phyloP scores from a whole-genome alignment of 1,140 invertebrate genomes.

The Drosophila willistoni region DNA sequence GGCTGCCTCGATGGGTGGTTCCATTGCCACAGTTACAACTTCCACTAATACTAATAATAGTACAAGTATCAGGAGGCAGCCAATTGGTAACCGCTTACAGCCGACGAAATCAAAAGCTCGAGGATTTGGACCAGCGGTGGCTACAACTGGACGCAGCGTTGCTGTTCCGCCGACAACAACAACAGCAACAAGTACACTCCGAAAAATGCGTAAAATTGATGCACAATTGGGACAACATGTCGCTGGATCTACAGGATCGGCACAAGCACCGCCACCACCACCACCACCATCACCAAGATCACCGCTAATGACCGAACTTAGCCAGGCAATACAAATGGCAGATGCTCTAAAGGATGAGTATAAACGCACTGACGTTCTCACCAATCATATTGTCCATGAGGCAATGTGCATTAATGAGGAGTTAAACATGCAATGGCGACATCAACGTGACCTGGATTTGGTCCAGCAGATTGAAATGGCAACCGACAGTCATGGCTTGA shows the following conservation, averaged over 20 bases:
- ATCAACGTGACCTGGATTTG: conserved; percentile 45
- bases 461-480: conserved; percentile 56
- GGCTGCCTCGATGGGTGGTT: not conserved
- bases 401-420: conserved; percentile 42
- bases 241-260: conserved; percentile 9
- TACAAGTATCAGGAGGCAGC: not conserved
- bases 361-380: conserved; percentile 35
- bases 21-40: not conserved
- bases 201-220: not conserved
- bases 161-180: not conserved
- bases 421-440: conserved; percentile 18
- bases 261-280: not conserved
- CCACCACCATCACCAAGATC: conserved; percentile 59
- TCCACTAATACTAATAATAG: not conserved
- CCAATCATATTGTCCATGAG: conserved; percentile 36
- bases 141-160: not conserved
- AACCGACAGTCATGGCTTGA: conserved; percentile 20
- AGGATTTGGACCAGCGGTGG: not conserved
- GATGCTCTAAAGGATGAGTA: conserved; percentile 32
- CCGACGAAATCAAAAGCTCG: not conserved
- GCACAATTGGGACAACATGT: not conserved
- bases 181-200: not conserved
- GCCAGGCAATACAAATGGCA: conserved; percentile 12
- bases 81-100: not conserved
- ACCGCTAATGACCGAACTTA: conserved; percentile 18